Base-by-base conservation (phyloP, 2,797 vertebrate species). In the Pampus argenteus region DNA sequence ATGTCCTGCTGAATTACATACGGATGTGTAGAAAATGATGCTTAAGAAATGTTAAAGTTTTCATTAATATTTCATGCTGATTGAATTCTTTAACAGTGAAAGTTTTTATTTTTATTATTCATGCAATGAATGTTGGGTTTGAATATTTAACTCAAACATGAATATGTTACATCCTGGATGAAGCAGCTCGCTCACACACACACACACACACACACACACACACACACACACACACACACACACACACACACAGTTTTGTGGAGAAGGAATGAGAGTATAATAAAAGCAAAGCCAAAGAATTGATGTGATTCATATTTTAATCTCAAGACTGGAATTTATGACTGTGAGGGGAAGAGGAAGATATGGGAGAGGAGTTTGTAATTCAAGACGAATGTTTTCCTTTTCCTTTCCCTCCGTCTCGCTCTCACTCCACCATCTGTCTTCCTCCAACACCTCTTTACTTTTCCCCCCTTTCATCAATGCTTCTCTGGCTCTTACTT, bases 281-380 rank as follows among this genome's bases (percentile, higher is more conserved):
- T 26, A 50, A 57, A 2, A n/a, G 31, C 25, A 10, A 1, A 60
- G 38, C 31, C 5, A 1, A 51, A 31, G 3, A 2, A 13, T 40
- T 45, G 45, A 50, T 14, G 49, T 42, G 78, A 75, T 66, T 74
- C 23, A 66, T 56, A 62, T 56, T 57, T 38, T 70, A 45, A 61
- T 70, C 42, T 70, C 36, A 50, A n/a, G 54, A 23, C 20, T 58
- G 13, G 47, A 59, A 64, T 25, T 71, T 15, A 65, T 65, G 49
- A 22, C 25, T 17, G 23, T 9, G 22, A 28, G 8, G 11, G 3
- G 18, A 0, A 6, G n/a, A 61, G 25, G 69, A 18, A 23, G 47
- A 59, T 8, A 38, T 29, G 31, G n/a, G 17, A n/a, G 63, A 45
- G 13, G 14, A 29, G 61, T 23, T 20, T 68, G 45, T 38, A 44